phyloP scores from a whole-genome alignment of 2,797 vertebrate genomes.

The Corythornis leucogaster region DNA sequence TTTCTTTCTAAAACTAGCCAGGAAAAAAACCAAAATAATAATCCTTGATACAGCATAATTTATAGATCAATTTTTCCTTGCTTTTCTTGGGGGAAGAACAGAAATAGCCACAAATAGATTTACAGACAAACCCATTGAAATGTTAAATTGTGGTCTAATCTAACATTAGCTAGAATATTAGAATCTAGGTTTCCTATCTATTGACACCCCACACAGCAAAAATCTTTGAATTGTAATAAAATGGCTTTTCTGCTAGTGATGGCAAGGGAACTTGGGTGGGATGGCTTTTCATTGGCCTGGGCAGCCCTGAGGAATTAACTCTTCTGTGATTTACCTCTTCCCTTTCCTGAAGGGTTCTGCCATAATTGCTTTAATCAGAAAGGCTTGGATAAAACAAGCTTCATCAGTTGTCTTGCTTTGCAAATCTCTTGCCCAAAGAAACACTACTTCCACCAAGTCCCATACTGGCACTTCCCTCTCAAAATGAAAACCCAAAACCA shows the following conservation, averaged over 20 bases:
- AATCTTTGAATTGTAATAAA: neutral
- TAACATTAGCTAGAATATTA: neutral
- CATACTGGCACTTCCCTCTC: neutral
- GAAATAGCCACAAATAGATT: slow-evolving; percentile 21
- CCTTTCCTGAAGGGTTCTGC: neutral
- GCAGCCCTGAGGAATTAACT: neutral
- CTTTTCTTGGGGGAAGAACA: neutral
- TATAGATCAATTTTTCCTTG: neutral
- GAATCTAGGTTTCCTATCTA: neutral
- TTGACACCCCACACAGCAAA: neutral
- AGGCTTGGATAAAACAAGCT: neutral
- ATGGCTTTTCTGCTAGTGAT: neutral
- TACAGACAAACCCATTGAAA: slow-evolving; percentile 29
- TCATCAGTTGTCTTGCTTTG: neutral
- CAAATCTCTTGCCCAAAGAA: neutral
- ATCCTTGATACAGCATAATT: neutral
- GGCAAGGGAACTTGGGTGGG: neutral
- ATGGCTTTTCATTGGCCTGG: neutral
- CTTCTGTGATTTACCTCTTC: neutral
- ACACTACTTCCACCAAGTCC: neutral
- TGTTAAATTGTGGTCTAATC: slow-evolving; percentile 23
- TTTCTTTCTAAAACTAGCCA: neutral
- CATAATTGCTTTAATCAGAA: neutral
- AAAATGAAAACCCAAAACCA: neutral
- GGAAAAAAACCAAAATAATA: neutral